phyloP scores from a whole-genome alignment of 1,140 invertebrate species.

The Drosophila bipectinata region DNA sequence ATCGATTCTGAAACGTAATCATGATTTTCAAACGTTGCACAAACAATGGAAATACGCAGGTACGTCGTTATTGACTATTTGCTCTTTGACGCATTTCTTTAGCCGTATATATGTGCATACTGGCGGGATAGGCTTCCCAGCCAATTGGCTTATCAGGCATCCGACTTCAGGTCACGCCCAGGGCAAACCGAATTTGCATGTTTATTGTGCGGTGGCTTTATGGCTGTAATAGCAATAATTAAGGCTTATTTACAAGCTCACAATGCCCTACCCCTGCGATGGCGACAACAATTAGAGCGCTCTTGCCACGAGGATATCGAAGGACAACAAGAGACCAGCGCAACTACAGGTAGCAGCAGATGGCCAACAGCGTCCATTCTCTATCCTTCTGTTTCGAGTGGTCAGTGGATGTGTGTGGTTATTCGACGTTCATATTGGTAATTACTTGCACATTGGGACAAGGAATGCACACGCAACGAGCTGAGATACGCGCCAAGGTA shows the following conservation, averaged over 20 bases:
- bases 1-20: too few species aligned
- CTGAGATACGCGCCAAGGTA: not conserved
- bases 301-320: slow-evolving; percentile 31
- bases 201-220: slow-evolving; percentile 80
- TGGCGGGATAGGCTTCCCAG: not conserved
- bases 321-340: slow-evolving; percentile 9
- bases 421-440: slow-evolving; percentile 77
- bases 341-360: slow-evolving; percentile 23
- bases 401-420: slow-evolving; percentile 45
- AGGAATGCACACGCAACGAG: slow-evolving; percentile 17
- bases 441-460: slow-evolving; percentile 70
- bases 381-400: slow-evolving; percentile 14
- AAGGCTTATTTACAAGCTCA: slow-evolving; percentile 78
- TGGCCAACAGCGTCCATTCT: slow-evolving; percentile 41
- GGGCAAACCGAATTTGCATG: slow-evolving; percentile 68
- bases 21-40: too few species aligned
- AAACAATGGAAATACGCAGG: not conserved
- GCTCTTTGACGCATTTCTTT: slow-evolving; percentile 30
- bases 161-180: slow-evolving; percentile 35
- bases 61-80: slow-evolving; percentile 10
- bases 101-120: not conserved
- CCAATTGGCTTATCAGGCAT: slow-evolving; percentile 44
- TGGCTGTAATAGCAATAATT: slow-evolving; percentile 77
- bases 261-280: slow-evolving; percentile 41
- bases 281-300: slow-evolving; percentile 62